These are phyloP conservation scores for Channa argus DNA, from an alignment of 2,113 vertebrate species.

Conservation along the genomic window DNA sequence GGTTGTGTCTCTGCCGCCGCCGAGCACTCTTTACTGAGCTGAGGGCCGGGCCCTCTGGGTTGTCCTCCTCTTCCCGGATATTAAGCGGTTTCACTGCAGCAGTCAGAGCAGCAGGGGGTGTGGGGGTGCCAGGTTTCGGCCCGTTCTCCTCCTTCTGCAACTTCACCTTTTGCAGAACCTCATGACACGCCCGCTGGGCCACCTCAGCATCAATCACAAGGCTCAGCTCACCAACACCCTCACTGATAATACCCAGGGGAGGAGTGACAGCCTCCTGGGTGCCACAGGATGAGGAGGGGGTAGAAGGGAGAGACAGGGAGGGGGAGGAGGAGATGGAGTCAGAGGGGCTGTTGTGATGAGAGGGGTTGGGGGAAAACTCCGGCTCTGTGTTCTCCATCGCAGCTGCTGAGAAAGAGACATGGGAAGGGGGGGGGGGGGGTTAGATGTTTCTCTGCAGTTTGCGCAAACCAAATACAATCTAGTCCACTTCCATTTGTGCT, in stretches of 20 bases:
- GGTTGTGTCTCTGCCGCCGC: constrained; percentile 88
- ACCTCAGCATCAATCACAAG: constrained; percentile 91
- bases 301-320: constrained; percentile 69
- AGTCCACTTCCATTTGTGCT: too few relatives aligned
- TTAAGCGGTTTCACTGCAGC: constrained; percentile 15
- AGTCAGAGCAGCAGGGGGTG: neutral
- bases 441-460: neutral
- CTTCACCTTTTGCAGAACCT: constrained; percentile 93
- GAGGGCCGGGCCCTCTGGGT: constrained; percentile 58
- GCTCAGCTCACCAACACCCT: constrained; percentile 87
- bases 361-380: constrained; percentile 66
- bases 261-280: constrained; percentile 68
- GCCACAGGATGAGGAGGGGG: constrained; percentile 70
- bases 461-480: too few relatives aligned
- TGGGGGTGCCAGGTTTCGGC: neutral
- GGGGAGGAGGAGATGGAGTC: constrained; percentile 74
- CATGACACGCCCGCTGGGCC: constrained; percentile 90
- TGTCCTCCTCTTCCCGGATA: constrained; percentile 77
- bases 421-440: constrained; percentile 17
- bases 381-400: constrained; percentile 87
- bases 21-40: constrained; percentile 82
- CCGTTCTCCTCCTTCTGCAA: constrained; percentile 18
- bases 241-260: constrained; percentile 87
- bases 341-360: constrained; percentile 61
- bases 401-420: constrained; percentile 34